phyloP scores from a whole-genome alignment of 1,140 invertebrate genomes.

The Ceratoteleas bidentatus region DNA sequence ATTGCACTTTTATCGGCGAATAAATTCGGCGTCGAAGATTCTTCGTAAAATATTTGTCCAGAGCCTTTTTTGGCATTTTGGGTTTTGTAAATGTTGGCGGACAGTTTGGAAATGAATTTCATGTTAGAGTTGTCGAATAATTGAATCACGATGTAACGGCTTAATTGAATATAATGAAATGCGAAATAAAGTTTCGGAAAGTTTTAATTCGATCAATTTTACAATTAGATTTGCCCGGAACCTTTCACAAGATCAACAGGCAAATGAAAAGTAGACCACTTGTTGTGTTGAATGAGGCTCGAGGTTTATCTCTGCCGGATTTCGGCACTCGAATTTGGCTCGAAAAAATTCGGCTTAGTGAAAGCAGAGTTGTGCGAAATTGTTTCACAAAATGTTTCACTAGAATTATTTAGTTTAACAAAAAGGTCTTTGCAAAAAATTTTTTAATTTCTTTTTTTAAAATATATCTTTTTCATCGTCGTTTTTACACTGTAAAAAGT shows the following conservation, averaged over 20 bases:
- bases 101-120: not conserved
- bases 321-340: not conserved
- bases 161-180: conserved; percentile 7
- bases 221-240: conserved; percentile 33
- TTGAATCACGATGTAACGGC: not conserved
- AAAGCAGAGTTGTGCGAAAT: too few relatives aligned
- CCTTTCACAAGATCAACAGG: conserved; percentile 45
- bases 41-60: too few relatives aligned
- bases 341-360: not conserved
- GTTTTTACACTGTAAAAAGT: too few relatives aligned
- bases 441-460: too few relatives aligned
- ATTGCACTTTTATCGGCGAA: conserved; percentile 19
- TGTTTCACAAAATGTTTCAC: too few relatives aligned
- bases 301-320: conserved; percentile 7
- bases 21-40: conserved; percentile 17
- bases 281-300: conserved; percentile 24
- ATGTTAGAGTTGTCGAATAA: not conserved
- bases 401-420: too few relatives aligned
- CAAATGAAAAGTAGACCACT: conserved; percentile 58
- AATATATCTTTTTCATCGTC: too few relatives aligned
- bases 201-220: conserved; percentile 32
- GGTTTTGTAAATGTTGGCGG: too few relatives aligned
- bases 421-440: too few relatives aligned
- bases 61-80: too few relatives aligned
- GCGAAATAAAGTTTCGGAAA: conserved; percentile 14